These are phyloP conservation scores for Rhyzopertha dominica DNA, from an alignment of 1,140 invertebrate genomes.

Conservation along the genomic window DNA sequence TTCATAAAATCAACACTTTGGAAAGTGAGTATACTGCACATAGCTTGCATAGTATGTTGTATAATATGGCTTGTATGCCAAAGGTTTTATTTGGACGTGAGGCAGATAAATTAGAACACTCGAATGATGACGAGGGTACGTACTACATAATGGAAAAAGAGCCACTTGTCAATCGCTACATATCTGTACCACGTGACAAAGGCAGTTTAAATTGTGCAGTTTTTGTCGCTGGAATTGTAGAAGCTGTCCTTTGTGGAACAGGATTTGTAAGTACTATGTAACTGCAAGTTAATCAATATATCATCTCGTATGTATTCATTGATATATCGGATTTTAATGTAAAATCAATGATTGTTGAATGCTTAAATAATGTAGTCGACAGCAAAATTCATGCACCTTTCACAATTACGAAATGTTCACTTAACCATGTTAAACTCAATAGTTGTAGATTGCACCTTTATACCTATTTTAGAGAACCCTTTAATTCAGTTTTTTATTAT, in stretches of 20 bases:
- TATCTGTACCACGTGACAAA: constrained; percentile 97
- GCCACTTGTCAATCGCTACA: constrained; percentile 93
- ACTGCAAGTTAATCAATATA: no score
- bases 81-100: constrained; percentile 94
- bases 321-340: no score
- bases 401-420: no score
- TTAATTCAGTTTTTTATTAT: no score
- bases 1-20: constrained; percentile 96
- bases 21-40: constrained; percentile 63
- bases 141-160: constrained; percentile 99
- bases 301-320: no score
- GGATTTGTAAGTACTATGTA: constrained; percentile 96
- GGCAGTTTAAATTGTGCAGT: constrained; percentile 96
- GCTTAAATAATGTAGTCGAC: no score
- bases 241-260: constrained; percentile 89
- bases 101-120: constrained; percentile 97
- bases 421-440: no score
- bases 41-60: constrained; percentile 6
- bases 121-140: constrained; percentile 95
- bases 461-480: no score
- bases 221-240: constrained; percentile 96
- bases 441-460: no score
- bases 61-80: constrained; percentile 25
- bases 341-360: no score
- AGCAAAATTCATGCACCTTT: no score